Evolutionary conservation across 2,797 vertebrate genomes (phyloP), one percentile per base, ranked within the genome.

Genomic region (Chanos chanos): DNA sequence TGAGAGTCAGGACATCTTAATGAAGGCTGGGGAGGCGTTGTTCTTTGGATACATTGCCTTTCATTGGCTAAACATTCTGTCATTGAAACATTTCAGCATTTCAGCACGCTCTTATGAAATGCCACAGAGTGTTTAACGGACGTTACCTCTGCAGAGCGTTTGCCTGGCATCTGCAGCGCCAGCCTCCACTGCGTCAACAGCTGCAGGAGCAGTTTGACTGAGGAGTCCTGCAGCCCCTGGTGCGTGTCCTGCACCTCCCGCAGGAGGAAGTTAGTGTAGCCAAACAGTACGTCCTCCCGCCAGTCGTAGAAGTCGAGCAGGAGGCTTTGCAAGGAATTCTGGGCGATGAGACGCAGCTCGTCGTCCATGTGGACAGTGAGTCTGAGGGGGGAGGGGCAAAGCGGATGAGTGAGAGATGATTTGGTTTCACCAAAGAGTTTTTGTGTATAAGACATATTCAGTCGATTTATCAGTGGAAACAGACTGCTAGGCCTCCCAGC

Each of bases 361-460:
- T 99, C 95, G 37, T 99, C 97, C 96, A 99, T 98, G 72, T 99
- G 97, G 58, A 98, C 97, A 0, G 96, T 99, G 4, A 99, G 89
- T 71, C 96, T 99, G 76, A 24, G 13, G 15, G 61, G 21, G n/a
- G n/a, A n/a, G n/a, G n/a, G n/a, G n/a, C n/a, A n/a, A n/a, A n/a
- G n/a, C n/a, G n/a, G n/a, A n/a, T n/a, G n/a, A n/a, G n/a, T n/a
- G n/a, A n/a, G n/a, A n/a, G n/a, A n/a, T n/a, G n/a, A n/a, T n/a
- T n/a, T n/a, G n/a, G n/a, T n/a, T n/a, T n/a, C n/a, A n/a, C n/a
- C n/a, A n/a, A n/a, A n/a, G n/a, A n/a, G n/a, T n/a, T n/a, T n/a
- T n/a, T n/a, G n/a, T n/a, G n/a, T n/a, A n/a, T n/a, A n/a, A n/a
- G n/a, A n/a, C n/a, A n/a, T n/a, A n/a, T n/a, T n/a, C n/a, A n/a